Conservation (phyloP, 2,113 vertebrate genomes). For the Conger conger region DNA sequence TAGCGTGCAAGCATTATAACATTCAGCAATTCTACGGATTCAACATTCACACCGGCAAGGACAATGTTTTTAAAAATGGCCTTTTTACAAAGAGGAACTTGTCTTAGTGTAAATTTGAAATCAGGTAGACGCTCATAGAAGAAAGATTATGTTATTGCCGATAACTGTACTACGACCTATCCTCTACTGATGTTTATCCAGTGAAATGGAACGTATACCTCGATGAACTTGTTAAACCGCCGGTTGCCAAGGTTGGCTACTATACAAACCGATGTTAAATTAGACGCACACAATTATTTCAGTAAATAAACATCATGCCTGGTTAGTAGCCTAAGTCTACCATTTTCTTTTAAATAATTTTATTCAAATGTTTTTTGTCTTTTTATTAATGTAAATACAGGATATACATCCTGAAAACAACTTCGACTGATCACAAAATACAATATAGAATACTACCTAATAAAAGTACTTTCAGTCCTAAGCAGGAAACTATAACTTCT, state of each 20-base stretch:
- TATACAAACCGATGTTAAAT: background rate
- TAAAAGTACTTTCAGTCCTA: background rate
- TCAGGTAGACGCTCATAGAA: background rate
- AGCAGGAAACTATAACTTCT: background rate
- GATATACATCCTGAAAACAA: background rate
- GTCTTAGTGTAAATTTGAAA: background rate
- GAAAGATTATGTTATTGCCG: background rate
- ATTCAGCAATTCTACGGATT: background rate
- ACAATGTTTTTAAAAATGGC: background rate
- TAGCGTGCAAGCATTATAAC: background rate
- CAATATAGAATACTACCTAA: background rate
- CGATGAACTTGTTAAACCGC: background rate
- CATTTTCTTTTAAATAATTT: background rate
- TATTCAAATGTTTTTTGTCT: background rate
- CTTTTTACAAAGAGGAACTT: background rate
- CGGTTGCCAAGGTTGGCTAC: no score
- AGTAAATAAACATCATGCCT: background rate
- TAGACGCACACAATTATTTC: background rate
- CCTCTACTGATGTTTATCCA: background rate
- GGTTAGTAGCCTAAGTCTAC: background rate
- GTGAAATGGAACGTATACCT: background rate
- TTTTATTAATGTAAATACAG: background rate
- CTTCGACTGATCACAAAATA: background rate
- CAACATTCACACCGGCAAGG: background rate
- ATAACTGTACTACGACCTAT: background rate